Evolutionary conservation across 2,797 vertebrate genomes (phyloP), one percentile per base, ranked within the genome.

Genomic region (Brotula barbata): DNA sequence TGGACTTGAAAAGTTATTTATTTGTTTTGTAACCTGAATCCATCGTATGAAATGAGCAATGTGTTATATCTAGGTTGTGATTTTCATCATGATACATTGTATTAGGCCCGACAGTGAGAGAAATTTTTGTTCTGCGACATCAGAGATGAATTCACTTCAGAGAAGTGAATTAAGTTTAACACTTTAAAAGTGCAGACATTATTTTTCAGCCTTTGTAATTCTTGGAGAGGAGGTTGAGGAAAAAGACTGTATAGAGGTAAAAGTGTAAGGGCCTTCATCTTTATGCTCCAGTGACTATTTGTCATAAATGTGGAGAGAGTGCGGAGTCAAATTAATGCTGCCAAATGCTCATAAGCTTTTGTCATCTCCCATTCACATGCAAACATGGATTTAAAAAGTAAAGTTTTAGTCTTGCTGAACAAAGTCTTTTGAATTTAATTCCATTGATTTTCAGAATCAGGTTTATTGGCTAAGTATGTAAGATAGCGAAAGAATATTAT

Each of bases 351-450:
- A 12, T 67, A 37, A 33, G 31, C 25, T 28, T 61, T 66, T 61
- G 20, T n/a, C 73, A 64, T 66, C 57, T 65, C 48, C 15, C 28
- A 65, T 53, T 53, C 7, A 10, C 20, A 57, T 16, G 53, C 45
- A 49, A 60, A 57, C 9, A 13, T 60, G 66, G 45, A 41, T 71
- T 33, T 33, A 73, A 77, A 82, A 87, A 77, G 64, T 72, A 58
- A 82, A 82, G 83, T 85, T 78, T 66, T 68, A 49, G 57, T 46
- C 23, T 55, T 8, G 23, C 50, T 44, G 40, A 31, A 21, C 40
- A 65, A 22, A 60, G 23, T 50, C 28, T 42, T 44, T 62, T 54
- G 21, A 21, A 45, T 19, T 45, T 63, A 67, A n/a, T 20, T 73
- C 19, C 12, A 20, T 66, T 64, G 57, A 16, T 46, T 80, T 34